Evolutionary conservation across 2,888 invertebrate species (phyloP).

Genomic region (Tenthredo distinguenda): DNA sequence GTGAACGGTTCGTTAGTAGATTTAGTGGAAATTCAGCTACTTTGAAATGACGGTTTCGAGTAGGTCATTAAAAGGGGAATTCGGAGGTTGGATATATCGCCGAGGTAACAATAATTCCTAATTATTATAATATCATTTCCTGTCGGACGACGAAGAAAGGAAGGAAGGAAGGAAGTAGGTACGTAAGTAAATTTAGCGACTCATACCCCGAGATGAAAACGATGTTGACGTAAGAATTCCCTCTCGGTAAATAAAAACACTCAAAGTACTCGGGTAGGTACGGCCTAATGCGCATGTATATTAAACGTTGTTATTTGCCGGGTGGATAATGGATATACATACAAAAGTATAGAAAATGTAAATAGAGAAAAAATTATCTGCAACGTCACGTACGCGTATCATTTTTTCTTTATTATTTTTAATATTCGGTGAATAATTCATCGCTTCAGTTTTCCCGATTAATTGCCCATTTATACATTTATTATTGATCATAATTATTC

Average conservation of each 20-base stretch:
- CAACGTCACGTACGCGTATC: neutral
- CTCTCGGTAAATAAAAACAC: neutral
- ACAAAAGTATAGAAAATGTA: neutral
- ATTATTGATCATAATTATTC: neutral
- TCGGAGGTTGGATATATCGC: neutral
- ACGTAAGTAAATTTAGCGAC: neutral
- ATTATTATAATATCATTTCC: neutral
- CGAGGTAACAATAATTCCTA: neutral
- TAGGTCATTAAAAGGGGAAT: neutral
- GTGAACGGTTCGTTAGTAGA: neutral
- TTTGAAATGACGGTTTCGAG: no score
- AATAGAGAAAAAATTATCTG: constrained; percentile 6
- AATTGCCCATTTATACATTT: neutral
- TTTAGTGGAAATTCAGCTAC: neutral
- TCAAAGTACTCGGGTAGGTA: neutral
- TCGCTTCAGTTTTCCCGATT: neutral
- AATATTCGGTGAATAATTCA: neutral
- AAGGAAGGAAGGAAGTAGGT: neutral
- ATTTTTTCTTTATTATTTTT: neutral
- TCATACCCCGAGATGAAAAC: constrained; percentile 2
- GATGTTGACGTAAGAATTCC: neutral
- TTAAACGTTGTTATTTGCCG: neutral
- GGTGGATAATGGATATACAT: neutral
- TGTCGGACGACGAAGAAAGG: neutral
- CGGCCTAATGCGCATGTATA: neutral